phyloP scores from a whole-genome alignment of 92 coral and sea anemone species.

The Micromussa lordhowensis region DNA sequence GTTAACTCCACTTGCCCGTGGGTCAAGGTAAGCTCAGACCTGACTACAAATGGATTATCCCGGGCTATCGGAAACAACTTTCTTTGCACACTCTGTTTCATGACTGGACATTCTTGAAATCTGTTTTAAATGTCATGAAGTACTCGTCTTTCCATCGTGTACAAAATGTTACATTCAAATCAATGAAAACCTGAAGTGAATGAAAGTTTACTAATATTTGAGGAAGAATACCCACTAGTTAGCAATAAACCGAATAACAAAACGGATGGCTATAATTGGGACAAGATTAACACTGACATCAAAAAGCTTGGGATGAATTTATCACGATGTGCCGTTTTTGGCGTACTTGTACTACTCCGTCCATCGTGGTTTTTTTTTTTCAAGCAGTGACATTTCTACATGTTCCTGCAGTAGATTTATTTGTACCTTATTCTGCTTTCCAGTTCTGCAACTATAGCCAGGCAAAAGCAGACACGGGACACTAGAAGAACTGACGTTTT shows the following conservation, averaged over 20 bases:
- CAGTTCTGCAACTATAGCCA: slow-evolving; percentile 13
- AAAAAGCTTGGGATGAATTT: too few species aligned
- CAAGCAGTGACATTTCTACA: background rate
- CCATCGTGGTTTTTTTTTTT: background rate
- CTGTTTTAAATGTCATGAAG: background rate
- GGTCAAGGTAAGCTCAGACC: too few species aligned
- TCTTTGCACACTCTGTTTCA: too few species aligned
- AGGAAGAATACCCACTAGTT: background rate
- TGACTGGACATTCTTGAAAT: background rate
- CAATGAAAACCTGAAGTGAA: background rate
- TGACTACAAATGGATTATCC: too few species aligned
- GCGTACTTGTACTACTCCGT: background rate
- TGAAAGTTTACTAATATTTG: too few species aligned
- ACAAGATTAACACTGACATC: background rate
- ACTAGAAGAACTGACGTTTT: background rate
- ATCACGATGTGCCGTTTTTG: background rate
- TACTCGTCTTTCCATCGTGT: too few species aligned
- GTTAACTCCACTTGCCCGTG: too few species aligned
- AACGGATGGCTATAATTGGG: background rate
- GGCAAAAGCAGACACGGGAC: background rate
- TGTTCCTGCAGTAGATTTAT: background rate
- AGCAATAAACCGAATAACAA: background rate
- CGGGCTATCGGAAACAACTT: too few species aligned
- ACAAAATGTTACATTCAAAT: background rate
- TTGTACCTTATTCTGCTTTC: background rate